Evolutionary conservation across 1,140 invertebrate species (phyloP), one percentile per base, ranked within the genome.

Genomic region (Latrodectus geometricus): DNA sequence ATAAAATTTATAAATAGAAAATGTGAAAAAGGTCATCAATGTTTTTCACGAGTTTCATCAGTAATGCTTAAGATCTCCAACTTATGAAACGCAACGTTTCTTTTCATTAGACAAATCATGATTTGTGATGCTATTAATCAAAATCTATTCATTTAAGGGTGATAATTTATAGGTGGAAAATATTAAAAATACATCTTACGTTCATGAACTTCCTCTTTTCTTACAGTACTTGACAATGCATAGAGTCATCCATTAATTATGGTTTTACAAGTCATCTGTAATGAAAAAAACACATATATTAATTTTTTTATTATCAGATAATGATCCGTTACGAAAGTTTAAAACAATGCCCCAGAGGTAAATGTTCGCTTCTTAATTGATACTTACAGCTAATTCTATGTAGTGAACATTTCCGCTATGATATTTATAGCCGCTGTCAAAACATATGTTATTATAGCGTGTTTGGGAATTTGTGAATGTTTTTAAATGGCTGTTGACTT

Each of bases 261-360:
- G 15, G 73, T 48, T 20, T 75, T n/a, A 20, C 11, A 14, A 14
- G n/a, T 65, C 61, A 54, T 56, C 73, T 23, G n/a, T 48, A 23
- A 23, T 9, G 52, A 75, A 14, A 54, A 75, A 14, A 48, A 49
- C 8, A 21, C 12, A 48, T 73, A 9, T 12, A 73, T 73, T 21
- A 21, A 73, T 49, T 48, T 14, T 35, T 5, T 35, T n/a, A 49
- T 73, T 69, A 23, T 23, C 21, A 20, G 21, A 69, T 69, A 73
- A 73, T 73, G 14, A 73, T 14, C 70, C 23, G 70, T 73, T 73
- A 50, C n/a, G 70, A 49, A 73, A 73, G 23, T 73, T 73, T 50
- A 15, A 14, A 23, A n/a, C 23, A 49, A 49, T 48, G 70, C 70
- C 70, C 12, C 48, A 12, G 15, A 21, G 70, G 21, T 21, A 14